Evolutionary conservation across 2,797 vertebrate genomes (phyloP).

Genomic region (Antennarius maculatus): DNA sequence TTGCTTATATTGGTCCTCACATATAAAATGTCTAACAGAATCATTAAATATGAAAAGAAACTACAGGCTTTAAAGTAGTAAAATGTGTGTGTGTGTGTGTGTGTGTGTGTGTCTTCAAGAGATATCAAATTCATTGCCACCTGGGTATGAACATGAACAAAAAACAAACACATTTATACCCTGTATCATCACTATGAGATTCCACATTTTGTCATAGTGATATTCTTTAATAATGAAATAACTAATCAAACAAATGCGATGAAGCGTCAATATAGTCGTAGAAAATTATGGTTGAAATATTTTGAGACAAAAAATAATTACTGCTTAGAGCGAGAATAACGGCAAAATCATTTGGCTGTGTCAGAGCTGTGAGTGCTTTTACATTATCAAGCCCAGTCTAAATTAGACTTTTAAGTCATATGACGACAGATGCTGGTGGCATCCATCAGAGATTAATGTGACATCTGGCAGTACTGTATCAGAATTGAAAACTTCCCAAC

Average conservation of each 20-base stretch:
- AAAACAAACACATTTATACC: slow-evolving; percentile 1
- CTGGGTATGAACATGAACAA: background rate
- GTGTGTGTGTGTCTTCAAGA: background rate
- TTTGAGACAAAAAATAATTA: slow-evolving; percentile 40
- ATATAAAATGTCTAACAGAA: background rate
- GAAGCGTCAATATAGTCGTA: slow-evolving; percentile 10
- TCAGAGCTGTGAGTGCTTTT: slow-evolving; percentile 69
- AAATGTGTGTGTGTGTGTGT: background rate
- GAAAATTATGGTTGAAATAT: slow-evolving; percentile 34
- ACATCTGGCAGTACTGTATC: slow-evolving; percentile 70
- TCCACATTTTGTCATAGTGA: slow-evolving; percentile 6
- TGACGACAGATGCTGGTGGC: slow-evolving; percentile 49
- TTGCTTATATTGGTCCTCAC: background rate
- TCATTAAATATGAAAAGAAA: background rate
- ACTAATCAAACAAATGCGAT: slow-evolving; percentile 17
- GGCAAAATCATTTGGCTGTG: slow-evolving; percentile 61
- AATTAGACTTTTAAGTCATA: slow-evolving; percentile 54
- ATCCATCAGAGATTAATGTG: slow-evolving; percentile 56
- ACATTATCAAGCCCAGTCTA: slow-evolving; percentile 54
- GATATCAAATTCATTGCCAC: background rate
- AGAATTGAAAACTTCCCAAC: slow-evolving; percentile 53
- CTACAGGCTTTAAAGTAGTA: background rate
- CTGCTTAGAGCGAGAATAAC: slow-evolving; percentile 43
- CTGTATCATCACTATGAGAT: background rate
- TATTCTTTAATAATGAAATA: slow-evolving; percentile 40